A percentile compares a stretch with the other conserved stretches of the same genome.
Evolutionary conservation across 2,888 invertebrate genomes (phyloP).

Genomic region (Cremastinae sp.): DNA sequence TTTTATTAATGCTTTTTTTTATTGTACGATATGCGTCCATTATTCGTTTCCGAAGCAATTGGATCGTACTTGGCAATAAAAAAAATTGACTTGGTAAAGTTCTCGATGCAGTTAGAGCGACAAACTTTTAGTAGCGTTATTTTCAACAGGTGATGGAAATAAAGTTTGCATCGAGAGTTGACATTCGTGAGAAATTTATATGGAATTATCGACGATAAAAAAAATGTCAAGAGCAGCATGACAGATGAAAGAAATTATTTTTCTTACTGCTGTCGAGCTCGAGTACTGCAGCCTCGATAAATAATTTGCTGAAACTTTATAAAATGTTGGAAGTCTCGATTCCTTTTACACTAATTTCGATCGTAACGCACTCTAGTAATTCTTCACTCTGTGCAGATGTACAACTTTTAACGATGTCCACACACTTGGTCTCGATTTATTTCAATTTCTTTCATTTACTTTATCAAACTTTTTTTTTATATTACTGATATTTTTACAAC

Average conservation of each 20-base stretch:
- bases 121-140: constrained; percentile 16
- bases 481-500: no score
- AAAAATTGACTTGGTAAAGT: no score
- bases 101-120: background rate
- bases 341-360: background rate
- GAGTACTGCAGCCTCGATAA: constrained; percentile 17
- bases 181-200: background rate
- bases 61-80: no score
- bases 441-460: no score
- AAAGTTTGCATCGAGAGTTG: constrained; percentile 10
- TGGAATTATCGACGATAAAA: background rate
- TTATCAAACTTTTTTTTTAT: no score
- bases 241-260: constrained; percentile 23
- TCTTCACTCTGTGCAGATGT: no score
- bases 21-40: no score
- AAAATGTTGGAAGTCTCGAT: constrained; percentile 32
- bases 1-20: no score
- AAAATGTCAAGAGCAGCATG: constrained; percentile 5
- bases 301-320: constrained; percentile 40
- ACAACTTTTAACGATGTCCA: constrained; percentile 53
- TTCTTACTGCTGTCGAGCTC: background rate
- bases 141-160: background rate
- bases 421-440: constrained; percentile 6
- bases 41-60: no score
- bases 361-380: background rate